Evolutionary conservation across 1,140 invertebrate species (phyloP), one percentile per base, ranked within the genome.

Genomic region (Zaprionus kolodkinae): DNA sequence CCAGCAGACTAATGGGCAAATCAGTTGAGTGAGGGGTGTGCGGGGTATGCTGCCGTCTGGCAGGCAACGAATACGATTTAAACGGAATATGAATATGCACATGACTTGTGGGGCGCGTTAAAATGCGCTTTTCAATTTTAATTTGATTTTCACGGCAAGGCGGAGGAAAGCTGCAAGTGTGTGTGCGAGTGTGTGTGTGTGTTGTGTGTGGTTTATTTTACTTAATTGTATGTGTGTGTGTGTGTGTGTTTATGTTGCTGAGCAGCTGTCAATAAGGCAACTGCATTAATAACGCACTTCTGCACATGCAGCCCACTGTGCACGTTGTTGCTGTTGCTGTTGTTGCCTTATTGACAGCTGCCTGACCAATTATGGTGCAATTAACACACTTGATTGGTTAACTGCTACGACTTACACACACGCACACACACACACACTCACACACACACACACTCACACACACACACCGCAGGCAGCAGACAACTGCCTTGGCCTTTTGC

Each of bases 341-440:
- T 70, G 68, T 40, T 61, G 56, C 48, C 36, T 54, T 68, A 64
- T 73, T 85, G 81, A 77, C 72, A 86, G 69, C 78, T 86, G 79
- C 60, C 79, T 90, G 86, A 81, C 85, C 85, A 89, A 90, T 89
- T 90, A 90, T 81, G 86, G 86, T 81, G 81, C 86, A 89, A 89
- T 89, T 89, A 89, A 81, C 81, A 90, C 85, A 90, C 75, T 77
- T 90, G 85, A 90, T 90, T 89, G 85, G 63, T 66, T 72, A 78
- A 76, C 62, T 66, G 69, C 80, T 84, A 30, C 64, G 52, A 64
- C 67, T 30, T 50, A 55, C 64, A 73, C 62, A 67, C 33, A 17
- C 11, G 6, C 21, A 17, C 30, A 17, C 40, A 55, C 11, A 36
- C 48, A 30, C 30, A 27, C 45, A 27, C 17, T 17, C 33, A 30